phyloP scores from a whole-genome alignment of 2,888 invertebrate genomes.

The Horisme vitalbata region DNA sequence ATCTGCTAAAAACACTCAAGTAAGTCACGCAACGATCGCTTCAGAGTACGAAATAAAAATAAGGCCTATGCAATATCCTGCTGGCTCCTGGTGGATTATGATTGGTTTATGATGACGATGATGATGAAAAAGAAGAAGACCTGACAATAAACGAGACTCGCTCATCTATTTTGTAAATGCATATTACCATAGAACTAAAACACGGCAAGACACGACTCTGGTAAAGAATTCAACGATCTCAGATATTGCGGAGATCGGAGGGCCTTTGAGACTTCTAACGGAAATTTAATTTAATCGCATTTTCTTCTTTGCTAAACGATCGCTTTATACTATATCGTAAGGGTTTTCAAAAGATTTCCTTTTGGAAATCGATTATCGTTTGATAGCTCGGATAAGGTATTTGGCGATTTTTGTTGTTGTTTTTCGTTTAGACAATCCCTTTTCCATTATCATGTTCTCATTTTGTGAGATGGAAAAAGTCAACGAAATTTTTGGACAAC shows the following conservation, averaged over 20 bases:
- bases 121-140: too few species aligned
- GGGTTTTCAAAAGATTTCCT: slow-evolving; percentile 47
- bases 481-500: not conserved
- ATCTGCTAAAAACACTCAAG: too few species aligned
- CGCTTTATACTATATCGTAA: slow-evolving; percentile 54
- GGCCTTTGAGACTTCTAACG: slow-evolving; percentile 73
- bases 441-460: slow-evolving; percentile 3
- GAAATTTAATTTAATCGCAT: slow-evolving; percentile 79
- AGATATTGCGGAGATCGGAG: slow-evolving; percentile 73
- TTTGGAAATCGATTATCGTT: slow-evolving; percentile 37
- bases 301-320: slow-evolving; percentile 68
- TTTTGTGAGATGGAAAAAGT: not conserved
- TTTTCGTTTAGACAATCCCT: slow-evolving; percentile 9
- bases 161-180: slow-evolving; percentile 1
- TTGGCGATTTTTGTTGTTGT: slow-evolving; percentile 9
- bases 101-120: too few species aligned
- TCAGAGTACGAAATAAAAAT: too few species aligned
- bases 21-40: too few species aligned
- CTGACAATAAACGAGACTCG: too few species aligned
- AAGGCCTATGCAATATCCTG: too few species aligned
- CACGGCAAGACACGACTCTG: slow-evolving; percentile 47
- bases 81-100: too few species aligned
- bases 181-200: slow-evolving; percentile 13
- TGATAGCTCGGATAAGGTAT: slow-evolving; percentile 3
- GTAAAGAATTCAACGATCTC: slow-evolving; percentile 47